These are phyloP conservation scores for Malurus elegans DNA, from an alignment of 2,113 vertebrate species.

Conservation along the genomic window DNA sequence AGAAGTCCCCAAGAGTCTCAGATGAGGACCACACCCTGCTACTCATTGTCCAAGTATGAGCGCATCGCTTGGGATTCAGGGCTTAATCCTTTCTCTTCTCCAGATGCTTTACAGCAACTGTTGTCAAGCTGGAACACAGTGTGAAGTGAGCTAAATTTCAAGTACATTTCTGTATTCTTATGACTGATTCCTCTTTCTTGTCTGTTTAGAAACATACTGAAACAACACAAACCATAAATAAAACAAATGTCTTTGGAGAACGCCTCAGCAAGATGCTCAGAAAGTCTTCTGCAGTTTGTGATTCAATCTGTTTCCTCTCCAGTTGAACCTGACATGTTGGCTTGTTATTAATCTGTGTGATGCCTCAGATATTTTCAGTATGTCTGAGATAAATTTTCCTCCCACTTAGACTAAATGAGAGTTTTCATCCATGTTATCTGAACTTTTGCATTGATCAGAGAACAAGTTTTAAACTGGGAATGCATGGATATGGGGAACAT, in stretches of 20 bases:
- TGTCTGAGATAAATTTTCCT: background rate
- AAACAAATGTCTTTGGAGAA: background rate
- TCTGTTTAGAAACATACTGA: background rate
- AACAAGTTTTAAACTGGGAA: background rate
- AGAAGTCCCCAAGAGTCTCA: background rate
- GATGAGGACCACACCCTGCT: background rate
- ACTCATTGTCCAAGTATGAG: background rate
- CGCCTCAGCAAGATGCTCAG: background rate
- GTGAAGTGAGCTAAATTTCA: background rate
- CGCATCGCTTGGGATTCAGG: rapidly evolving
- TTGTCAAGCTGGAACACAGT: background rate
- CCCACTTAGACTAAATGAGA: background rate
- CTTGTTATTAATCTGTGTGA: background rate
- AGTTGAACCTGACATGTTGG: background rate
- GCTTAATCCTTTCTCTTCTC: background rate
- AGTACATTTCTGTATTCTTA: background rate
- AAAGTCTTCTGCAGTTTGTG: background rate
- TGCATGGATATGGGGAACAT: background rate
- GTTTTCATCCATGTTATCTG: background rate
- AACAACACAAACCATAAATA: background rate
- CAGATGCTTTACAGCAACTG: background rate
- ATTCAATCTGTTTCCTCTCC: background rate
- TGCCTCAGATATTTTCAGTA: background rate
- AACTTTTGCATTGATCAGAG: background rate
- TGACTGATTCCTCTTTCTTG: background rate